Base-by-base conservation (phyloP, 2,113 vertebrate genomes). In the Cranoglanis bouderius region DNA sequence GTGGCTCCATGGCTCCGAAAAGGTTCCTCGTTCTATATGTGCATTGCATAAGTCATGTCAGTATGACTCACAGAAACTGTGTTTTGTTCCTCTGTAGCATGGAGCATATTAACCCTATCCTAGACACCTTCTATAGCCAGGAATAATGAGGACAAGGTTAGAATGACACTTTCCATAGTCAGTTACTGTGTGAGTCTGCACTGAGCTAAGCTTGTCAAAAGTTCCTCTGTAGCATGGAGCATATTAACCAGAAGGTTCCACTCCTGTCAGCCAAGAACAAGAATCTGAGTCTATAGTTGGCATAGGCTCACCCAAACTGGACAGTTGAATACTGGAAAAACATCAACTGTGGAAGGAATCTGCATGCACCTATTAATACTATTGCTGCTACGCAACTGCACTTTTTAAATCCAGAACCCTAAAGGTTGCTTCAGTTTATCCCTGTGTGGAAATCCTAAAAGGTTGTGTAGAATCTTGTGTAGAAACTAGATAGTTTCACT, bases 1-100 rank as follows among this genome's bases (percentile, higher is more conserved):
- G 87, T 29, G 90, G 93, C 92, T 94, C 86, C 94, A 91, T 85
- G 88, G 92, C 84, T 88, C 91, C 80, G 90, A 74, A 78, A 35
- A 88, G 93, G 94, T 96, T 96, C 95, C 95, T 95, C 95, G 96
- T 96, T 96, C 93, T 95, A 92, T 92, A 90, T 92, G 90, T 92
- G 87, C 90, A 91, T 96, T 96, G 95, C 95, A 94, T 93, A 96
- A 96, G 94, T 93, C 93, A 94, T 91, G 93, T 90, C 91, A 93
- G 89, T 92, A 95, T 96, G 95, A 96, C 90, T 96, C 95, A 96
- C 67, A 90, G n/a, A 92, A 89, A 86, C 93, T 51, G 53, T 84
- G 67, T 88, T 95, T 92, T 93, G 93, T 93, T 89, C 61, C 85
- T 86, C 75, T 87, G 85, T 82, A 85, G 67, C 80, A 57, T 65